Evolutionary conservation across 2,888 invertebrate genomes (phyloP), one percentile per base, ranked within the genome.

Genomic region (Timema podura): DNA sequence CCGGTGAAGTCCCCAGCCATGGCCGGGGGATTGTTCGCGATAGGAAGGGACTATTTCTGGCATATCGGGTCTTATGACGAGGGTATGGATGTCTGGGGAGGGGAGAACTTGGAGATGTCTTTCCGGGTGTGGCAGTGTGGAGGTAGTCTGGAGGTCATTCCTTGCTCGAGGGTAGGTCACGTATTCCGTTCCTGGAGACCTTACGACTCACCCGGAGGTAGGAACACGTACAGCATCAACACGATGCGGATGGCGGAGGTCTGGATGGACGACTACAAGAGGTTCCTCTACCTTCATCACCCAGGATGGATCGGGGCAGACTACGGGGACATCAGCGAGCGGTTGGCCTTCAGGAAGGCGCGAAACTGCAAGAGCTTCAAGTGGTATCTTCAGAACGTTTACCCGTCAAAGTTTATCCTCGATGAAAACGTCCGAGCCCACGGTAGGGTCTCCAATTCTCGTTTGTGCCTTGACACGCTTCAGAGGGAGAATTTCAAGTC

Each of bases 11-110:
- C 96, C 0, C 97, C 98, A 0, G 98, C 98, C 0, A 98, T 98
- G 98, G 97, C 98, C n/a, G 98, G 98, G 0, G 98, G 98, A 0
- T 81, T 98, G 71, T 96, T 98, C 83, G 98, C 97, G 0, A 96
- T 96, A 68, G 90, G 93, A 76, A 86, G 95, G 68, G 87, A 91
- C 68, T 98, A 95, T 83, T 98, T 96, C 83, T 98, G 96, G 93
- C 92, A 97, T 81, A 82, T 92, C 73, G 95, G 75, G 98, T 98
- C 98, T 30, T 30, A 30, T 3, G 30, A 30, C 30, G 30, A 30
- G 30, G 30, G 30, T 3, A 30, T 30, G 30, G 95, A 96, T 73
- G 94, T 95, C 74, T 96, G 96, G 96, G 96, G 96, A 59, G 96
- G 96, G 0, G 98, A 98, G 84, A 98, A 98, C 83, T 85, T 98